Evolutionary conservation across 2,888 invertebrate genomes (phyloP).

Genomic region (Rutpela maculata): DNA sequence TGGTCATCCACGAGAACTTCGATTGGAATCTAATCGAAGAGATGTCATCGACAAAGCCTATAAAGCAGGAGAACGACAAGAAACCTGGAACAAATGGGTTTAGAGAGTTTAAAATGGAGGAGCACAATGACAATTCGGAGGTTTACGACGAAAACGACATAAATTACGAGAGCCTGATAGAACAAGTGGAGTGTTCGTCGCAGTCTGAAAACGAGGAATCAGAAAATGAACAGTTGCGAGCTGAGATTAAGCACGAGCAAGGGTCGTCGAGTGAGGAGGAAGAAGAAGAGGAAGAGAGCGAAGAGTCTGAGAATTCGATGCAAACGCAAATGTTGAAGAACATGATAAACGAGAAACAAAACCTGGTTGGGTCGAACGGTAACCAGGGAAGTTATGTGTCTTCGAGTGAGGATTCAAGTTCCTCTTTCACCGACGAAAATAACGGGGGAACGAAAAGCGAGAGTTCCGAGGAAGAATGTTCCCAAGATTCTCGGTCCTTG

Average conservation of each 20-base stretch:
- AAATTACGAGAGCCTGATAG: constrained; percentile 71
- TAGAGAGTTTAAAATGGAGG: constrained; percentile 57
- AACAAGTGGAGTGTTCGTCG: constrained; percentile 66
- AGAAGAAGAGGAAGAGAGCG: constrained; percentile 50
- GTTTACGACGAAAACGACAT: constrained; percentile 58
- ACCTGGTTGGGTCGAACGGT: constrained; percentile 1
- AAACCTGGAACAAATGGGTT: constrained; percentile 51
- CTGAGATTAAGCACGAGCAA: constrained; percentile 41
- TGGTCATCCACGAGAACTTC: constrained; percentile 77
- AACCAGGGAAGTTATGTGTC: constrained; percentile 35
- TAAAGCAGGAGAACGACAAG: constrained; percentile 51
- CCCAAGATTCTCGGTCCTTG: constrained; percentile 47
- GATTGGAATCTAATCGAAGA: constrained; percentile 66
- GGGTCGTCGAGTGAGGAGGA: constrained; percentile 50
- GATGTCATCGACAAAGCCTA: constrained; percentile 55
- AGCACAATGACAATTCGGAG: constrained; percentile 60
- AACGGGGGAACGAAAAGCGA: constrained; percentile 42
- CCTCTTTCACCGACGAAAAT: constrained; percentile 47
- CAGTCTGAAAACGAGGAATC: constrained; percentile 56
- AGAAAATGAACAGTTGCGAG: constrained; percentile 43
- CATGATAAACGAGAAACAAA: constrained; percentile 34
- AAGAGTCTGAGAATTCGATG: constrained; percentile 47
- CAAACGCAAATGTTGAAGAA: constrained; percentile 41
- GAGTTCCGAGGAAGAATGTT: constrained; percentile 49
- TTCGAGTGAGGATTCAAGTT: constrained; percentile 51